Evolutionary conservation across 2,113 vertebrate species (phyloP), one percentile per base, ranked within the genome.

Genomic region (Oryzias melastigma): DNA sequence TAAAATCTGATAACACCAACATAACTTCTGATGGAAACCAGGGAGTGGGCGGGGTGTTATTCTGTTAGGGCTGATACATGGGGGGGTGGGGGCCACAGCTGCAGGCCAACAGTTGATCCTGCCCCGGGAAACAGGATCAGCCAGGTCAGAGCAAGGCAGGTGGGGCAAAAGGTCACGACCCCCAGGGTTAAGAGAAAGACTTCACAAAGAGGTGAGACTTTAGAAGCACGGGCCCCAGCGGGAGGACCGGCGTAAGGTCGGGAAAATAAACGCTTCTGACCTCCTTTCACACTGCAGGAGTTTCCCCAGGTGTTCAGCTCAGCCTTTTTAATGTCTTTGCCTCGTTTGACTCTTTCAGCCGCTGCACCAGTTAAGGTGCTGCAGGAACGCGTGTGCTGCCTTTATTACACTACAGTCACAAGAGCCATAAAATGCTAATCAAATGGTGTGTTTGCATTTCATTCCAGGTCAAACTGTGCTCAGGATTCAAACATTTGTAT

Each of bases 181-280:
- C 45, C 27, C 6, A 45, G 77, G 77, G 71, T 69, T 66, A 73
- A 75, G 78, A 43, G 78, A 80, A 78, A 82, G 78, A 83, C 84
- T 88, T 89, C 86, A 88, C 83, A 86, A 80, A 84, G 85, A 86
- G 77, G 81, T 74, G 69, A 64, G 65, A 80, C 89, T 90, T 91
- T 76, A 81, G 77, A 85, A 24, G 76, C 63, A 24, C 54, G 46
- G 25, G 50, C 51, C 76, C 64, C 61, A 29, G 18, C n/a, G 67
- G 61, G 80, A 75, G 77, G 62, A 65, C 48, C 45, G 45, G 66
- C 48, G 20, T 50, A 54, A 65, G 62, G 78, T 65, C 72, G 76
- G 45, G 51, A 88, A 86, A 85, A 85, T 68, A 86, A 84, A 85
- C 75, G 47, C 18, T 45, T 68, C 35, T 81, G 75, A 85, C 82